phyloP scores from a whole-genome alignment of 2,113 vertebrate genomes.

The Dicrurus megarhynchus region DNA sequence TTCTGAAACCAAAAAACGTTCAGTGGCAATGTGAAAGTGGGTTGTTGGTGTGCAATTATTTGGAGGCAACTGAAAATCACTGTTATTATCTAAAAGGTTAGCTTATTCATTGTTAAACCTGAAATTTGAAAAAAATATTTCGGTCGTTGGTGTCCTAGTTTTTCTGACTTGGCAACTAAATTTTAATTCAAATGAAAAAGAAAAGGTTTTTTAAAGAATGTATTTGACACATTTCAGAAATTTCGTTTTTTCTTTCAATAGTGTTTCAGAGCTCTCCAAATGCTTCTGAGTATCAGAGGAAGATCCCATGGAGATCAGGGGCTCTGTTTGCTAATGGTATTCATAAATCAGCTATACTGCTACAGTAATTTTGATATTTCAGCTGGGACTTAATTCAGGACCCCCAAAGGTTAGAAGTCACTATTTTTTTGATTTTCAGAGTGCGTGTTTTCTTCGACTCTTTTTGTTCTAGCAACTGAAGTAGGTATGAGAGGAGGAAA shows the following conservation, averaged over 20 bases:
- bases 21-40: not conserved
- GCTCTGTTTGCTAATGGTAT: not conserved
- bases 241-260: not conserved
- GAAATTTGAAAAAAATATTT: not conserved
- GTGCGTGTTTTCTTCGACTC: not conserved
- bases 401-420: not conserved
- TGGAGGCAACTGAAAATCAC: not conserved
- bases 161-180: not conserved
- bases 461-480: not conserved
- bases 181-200: not conserved
- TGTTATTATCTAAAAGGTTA: not conserved
- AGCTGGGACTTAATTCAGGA: not conserved
- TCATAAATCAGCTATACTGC: not conserved
- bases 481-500: not conserved
- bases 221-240: not conserved
- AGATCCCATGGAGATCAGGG: not conserved
- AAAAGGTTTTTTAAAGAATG: not conserved
- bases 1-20: not conserved
- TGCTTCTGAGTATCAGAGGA: not conserved
- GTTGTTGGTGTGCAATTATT: not conserved
- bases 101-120: not conserved
- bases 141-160: not conserved
- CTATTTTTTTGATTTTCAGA: not conserved
- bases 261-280: not conserved
- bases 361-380: not conserved